Evolutionary conservation across 1,140 invertebrate species (phyloP).

Genomic region (Augochlora pura): DNA sequence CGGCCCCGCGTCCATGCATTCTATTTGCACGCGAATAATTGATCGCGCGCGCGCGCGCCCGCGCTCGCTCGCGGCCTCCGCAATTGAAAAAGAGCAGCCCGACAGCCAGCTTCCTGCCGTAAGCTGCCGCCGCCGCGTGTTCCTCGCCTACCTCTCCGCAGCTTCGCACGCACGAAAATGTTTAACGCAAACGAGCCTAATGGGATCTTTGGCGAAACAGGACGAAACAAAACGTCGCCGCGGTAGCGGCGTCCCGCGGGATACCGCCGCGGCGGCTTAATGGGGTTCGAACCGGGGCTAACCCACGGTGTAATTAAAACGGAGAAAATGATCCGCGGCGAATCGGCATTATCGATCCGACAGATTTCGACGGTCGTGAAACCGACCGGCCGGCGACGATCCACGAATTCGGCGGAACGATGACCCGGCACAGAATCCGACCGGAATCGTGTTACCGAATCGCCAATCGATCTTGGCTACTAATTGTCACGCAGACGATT

Average conservation of each 20-base stretch:
- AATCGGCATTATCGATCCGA: conserved; percentile 68
- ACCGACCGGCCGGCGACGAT: neutral
- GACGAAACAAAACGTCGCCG: conserved; percentile 61
- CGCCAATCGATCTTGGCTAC: neutral
- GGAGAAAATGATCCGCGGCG: conserved; percentile 67
- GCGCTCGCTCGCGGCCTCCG: neutral
- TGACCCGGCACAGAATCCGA: neutral
- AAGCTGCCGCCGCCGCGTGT: neutral
- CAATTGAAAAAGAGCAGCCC: neutral
- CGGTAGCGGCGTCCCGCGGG: conserved; percentile 57
- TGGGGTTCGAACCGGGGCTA: conserved; percentile 70
- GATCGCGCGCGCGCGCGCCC: neutral
- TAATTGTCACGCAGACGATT: too few species aligned
- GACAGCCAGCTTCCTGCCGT: conserved; percentile 18
- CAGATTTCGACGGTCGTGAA: conserved; percentile 37
- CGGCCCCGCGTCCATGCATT: neutral
- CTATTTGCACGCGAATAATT: conserved; percentile 34
- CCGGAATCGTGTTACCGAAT: neutral
- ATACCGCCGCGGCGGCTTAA: conserved; percentile 55
- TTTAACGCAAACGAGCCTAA: conserved; percentile 66
- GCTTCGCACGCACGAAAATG: conserved; percentile 43
- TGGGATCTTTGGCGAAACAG: conserved; percentile 63
- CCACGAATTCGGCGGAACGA: neutral
- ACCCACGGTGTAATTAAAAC: conserved; percentile 73
- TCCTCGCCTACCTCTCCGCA: too few species aligned